Percentiles rank a stretch among this genome's conserved stretches.
Conservation (phyloP, 2,797 vertebrate genomes). For the Antrozous pallidus region DNA sequence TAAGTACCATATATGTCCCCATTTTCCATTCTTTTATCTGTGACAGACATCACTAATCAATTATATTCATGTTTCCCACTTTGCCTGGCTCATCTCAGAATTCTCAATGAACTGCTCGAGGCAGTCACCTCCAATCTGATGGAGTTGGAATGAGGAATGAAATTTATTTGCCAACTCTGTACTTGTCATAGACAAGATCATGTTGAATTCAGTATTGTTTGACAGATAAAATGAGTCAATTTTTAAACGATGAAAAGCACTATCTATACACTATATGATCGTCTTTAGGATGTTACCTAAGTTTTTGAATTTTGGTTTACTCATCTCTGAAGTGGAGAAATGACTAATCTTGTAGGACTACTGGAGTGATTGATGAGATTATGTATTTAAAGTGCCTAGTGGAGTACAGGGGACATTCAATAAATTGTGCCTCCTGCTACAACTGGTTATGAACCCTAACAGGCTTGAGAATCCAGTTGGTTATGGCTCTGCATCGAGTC, state of each 20-base stretch:
- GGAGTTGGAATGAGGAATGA: background rate
- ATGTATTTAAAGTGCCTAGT: background rate
- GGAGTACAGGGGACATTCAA: background rate
- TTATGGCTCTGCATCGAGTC: background rate
- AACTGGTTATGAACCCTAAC: background rate
- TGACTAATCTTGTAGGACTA: background rate
- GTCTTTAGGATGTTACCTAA: background rate
- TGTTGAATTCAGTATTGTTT: background rate
- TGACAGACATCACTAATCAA: background rate
- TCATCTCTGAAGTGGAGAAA: background rate
- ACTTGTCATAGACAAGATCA: constrained; percentile 13
- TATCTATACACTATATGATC: background rate
- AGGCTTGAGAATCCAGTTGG: background rate
- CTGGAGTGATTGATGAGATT: background rate
- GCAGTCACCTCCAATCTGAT: background rate
- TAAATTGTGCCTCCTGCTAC: background rate
- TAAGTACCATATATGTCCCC: background rate
- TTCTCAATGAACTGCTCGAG: background rate
- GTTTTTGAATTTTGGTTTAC: constrained; percentile 7
- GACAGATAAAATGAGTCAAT: background rate
- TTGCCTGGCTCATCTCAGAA: background rate
- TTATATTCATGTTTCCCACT: background rate
- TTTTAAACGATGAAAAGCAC: background rate
- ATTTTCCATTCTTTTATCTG: background rate
- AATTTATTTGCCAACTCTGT: background rate